phyloP scores from a whole-genome alignment of 2,113 vertebrate genomes.

The Semicossyphus pulcher region DNA sequence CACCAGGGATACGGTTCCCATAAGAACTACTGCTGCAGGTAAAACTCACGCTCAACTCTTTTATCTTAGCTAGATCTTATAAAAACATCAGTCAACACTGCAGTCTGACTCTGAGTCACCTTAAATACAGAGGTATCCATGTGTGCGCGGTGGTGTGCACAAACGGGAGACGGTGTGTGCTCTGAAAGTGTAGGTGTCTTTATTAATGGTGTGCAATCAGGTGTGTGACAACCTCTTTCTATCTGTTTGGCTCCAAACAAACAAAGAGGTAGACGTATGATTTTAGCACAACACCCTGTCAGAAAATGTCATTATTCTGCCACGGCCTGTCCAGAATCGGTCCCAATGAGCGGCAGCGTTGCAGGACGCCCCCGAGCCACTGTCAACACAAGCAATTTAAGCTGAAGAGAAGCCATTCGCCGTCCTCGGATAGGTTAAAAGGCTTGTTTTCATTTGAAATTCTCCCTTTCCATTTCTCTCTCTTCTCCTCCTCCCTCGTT shows the following conservation, averaged over 20 bases:
- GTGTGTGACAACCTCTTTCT: constrained; percentile 35
- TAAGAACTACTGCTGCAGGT: constrained; percentile 12
- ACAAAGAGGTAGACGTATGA: constrained; percentile 24
- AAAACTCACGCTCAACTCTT: neutral
- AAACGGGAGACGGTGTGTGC: neutral
- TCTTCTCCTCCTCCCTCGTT: constrained; percentile 9
- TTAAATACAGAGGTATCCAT: neutral
- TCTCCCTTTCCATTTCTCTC: constrained; percentile 2
- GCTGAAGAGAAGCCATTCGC: constrained; percentile 52
- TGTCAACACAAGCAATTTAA: constrained; percentile 62
- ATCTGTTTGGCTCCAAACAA: constrained; percentile 21
- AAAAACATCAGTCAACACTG: constrained; percentile 8
- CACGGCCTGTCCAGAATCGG: neutral
- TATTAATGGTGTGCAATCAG: constrained; percentile 41
- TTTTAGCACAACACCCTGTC: constrained; percentile 19
- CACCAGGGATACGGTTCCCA: constrained; percentile 35
- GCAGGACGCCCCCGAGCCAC: constrained; percentile 12
- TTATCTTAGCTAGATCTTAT: neutral
- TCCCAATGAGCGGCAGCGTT: neutral
- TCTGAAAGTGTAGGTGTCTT: constrained; percentile 12
- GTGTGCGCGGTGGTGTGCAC: neutral
- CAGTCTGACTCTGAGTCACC: neutral
- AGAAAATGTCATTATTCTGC: constrained; percentile 24
- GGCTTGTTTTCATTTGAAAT: constrained; percentile 36
- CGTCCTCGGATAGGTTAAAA: constrained; percentile 21